A percentile compares a stretch with the other conserved stretches of the same genome.
Conservation (phyloP, 1,140 invertebrate species). For the Zaprionus africanus region DNA sequence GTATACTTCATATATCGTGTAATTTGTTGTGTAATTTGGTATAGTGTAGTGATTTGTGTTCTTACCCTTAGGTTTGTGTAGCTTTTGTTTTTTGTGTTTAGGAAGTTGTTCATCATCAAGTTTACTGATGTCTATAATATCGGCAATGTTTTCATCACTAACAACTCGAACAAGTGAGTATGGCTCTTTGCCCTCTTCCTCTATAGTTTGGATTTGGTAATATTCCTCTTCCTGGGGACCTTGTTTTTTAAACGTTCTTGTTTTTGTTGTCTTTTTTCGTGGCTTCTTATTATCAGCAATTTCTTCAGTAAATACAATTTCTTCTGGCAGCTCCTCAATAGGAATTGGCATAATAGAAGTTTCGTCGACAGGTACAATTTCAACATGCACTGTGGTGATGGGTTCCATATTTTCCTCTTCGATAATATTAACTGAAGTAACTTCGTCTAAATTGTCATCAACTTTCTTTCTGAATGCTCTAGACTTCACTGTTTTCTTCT, state of each 20-base stretch:
- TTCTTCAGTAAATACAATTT: constrained; percentile 84
- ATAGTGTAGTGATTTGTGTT: constrained; percentile 71
- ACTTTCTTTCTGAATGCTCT: constrained; percentile 68
- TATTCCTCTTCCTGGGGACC: constrained; percentile 74
- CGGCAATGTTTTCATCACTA: constrained; percentile 79
- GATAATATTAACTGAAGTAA: constrained; percentile 79
- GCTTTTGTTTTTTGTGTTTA: constrained; percentile 74
- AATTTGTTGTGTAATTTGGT: constrained; percentile 51
- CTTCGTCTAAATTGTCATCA: constrained; percentile 69
- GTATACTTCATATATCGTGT: constrained; percentile 62
- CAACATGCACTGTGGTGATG: constrained; percentile 61
- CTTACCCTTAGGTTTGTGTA: constrained; percentile 82
- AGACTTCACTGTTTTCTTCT: constrained; percentile 79
- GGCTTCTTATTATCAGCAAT: constrained; percentile 77
- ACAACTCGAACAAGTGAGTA: constrained; percentile 78
- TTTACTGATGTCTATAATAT: constrained; percentile 82
- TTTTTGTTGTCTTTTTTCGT: constrained; percentile 81
- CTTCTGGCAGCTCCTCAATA: constrained; percentile 79
- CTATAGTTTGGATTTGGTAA: constrained; percentile 84
- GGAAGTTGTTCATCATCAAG: constrained; percentile 77
- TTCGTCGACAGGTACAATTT: constrained; percentile 64
- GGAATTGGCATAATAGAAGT: constrained; percentile 54
- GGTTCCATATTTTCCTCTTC: constrained; percentile 81
- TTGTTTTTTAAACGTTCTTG: constrained; percentile 78
- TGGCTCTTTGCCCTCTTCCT: constrained; percentile 84